Base-by-base conservation (phyloP, 2,888 invertebrate species). In the Rhingia campestris region DNA sequence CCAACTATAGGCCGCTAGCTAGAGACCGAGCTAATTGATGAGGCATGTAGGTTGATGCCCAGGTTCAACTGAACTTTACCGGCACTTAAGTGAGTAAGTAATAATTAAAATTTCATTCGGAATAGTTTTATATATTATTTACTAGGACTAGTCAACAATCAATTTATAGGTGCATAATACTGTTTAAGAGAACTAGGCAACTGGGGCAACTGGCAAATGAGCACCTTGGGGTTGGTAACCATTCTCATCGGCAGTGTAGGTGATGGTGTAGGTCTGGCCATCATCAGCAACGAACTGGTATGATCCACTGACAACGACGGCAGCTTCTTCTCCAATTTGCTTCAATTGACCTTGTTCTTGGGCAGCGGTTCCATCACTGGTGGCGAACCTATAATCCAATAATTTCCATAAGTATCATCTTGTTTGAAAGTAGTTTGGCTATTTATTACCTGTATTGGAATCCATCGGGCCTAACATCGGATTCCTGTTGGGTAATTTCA, bases 231-330 rank as follows among this genome's bases (percentile, higher is more conserved):
- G 92, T 88, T 92, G 92, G 89, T 89, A 91, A 73, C 91, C 91
- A 43, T 91, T 90, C 87, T 89, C 89, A 86, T 91, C 91, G 69
- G 91, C 91, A 10, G 89, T 39, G 75, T 90, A 91, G 86, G 87
- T 93, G 73, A 95, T 93, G 4, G 92, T 92, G 89, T 94, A 94
- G 0, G 91, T 91, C 32, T 92, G 91, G 3, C 94, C 94, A 86
- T 94, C 94, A 49, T 92, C 93, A 32, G 92, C 94, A 0, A 93
- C 90, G 91, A 92, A 93, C 32, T 92, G 90, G 90, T 92, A 93
- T 3, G 92, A 91, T 12, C 94, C 94, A 51, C 88, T 90, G n/a
- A 94, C 92, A 3, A 91, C 88, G 41, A 94, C 89, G 14, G 92
- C 90, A 86, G 93, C 93, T 64, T 93, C 91, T 54, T 94, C 93